Base-by-base conservation (phyloP, 2,888 invertebrate species). In the Gonocerus acuteangulatus region DNA sequence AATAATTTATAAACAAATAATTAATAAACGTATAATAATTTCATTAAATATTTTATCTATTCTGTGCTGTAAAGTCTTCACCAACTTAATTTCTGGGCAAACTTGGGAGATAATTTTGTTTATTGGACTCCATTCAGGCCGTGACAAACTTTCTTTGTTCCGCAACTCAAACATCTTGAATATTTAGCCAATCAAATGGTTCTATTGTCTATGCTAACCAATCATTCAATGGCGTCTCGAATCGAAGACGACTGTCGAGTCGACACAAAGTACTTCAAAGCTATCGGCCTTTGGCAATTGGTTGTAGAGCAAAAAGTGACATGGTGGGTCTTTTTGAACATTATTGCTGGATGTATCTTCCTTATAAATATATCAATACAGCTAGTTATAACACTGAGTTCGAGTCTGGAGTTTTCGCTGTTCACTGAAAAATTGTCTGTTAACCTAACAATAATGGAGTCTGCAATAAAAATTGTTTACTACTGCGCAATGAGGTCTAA, bases 361-460 rank as follows among this genome's bases (percentile, higher is more conserved):
- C 15, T 60, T 19, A 1, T 48, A 2, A 51, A 59, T 48, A 59
- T 64, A 4, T 34, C 51, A 16, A 22, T 61, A 2, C 61, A 65
- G 44, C 16, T 66, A 2, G 32, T 54, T 19, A 56, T 61, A 32
- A 61, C 58, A 2, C 36, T 63, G 9, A 39, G 47, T 1, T 27
- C 49, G 27, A 44, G 45, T 2, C 65, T 65, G 39, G 65, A 63
- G 19, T 65, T 66, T 34, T 45, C 60, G 1, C 34, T 47, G 11
- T 49, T 65, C 22, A 60, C 65, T 2, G 66, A 66, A 47, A 66
- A 66, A 48, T 44, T 66, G 13, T 51, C 65, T 4, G 66, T 66
- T 7, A 65, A 65, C 18, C 13, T 66, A n/a, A 66, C 64, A 1
- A 47, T 61, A 45, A 16, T 65, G 34, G 66, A 66, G 23, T 66